These are phyloP conservation scores for Laterallus jamaicensis DNA, from an alignment of 2,113 vertebrate species.

Conservation along the genomic window DNA sequence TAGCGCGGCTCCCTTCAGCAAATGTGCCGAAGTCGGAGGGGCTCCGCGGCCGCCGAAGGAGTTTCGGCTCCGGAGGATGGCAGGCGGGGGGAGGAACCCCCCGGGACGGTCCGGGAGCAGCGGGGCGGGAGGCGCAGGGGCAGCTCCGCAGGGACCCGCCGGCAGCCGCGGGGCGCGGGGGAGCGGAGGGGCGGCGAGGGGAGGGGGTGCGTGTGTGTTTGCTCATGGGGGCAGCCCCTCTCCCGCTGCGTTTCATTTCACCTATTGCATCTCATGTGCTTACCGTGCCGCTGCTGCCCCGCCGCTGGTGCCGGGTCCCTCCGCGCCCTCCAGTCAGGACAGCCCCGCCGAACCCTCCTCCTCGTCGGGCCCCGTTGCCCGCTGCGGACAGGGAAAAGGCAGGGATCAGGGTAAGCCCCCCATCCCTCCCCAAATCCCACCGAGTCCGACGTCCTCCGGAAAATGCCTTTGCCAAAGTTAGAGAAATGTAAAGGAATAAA, in stretches of 20 bases:
- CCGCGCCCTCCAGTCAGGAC: background rate
- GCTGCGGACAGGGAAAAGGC: background rate
- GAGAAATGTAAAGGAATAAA: background rate
- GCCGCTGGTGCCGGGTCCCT: too few species aligned
- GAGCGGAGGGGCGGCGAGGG: rapidly evolving
- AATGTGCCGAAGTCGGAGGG: background rate
- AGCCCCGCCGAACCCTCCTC: background rate
- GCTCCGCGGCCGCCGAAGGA: background rate
- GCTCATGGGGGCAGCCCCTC: too few species aligned
- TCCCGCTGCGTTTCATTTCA: background rate
- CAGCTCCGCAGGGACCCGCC: background rate
- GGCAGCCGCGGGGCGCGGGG: background rate
- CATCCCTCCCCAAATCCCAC: background rate
- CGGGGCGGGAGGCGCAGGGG: background rate
- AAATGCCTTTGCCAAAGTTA: background rate
- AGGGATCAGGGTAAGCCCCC: background rate
- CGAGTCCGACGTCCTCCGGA: background rate
- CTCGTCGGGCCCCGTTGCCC: background rate
- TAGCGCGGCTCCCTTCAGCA: background rate
- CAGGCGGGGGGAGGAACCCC: background rate
- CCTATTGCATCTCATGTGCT: background rate
- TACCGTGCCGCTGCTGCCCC: background rate
- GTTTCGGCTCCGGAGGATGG: conserved; percentile 16
- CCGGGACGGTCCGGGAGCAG: background rate
- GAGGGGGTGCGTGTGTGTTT: background rate